Base-by-base conservation (phyloP, 2,797 vertebrate genomes). In the Lacerta agilis region DNA sequence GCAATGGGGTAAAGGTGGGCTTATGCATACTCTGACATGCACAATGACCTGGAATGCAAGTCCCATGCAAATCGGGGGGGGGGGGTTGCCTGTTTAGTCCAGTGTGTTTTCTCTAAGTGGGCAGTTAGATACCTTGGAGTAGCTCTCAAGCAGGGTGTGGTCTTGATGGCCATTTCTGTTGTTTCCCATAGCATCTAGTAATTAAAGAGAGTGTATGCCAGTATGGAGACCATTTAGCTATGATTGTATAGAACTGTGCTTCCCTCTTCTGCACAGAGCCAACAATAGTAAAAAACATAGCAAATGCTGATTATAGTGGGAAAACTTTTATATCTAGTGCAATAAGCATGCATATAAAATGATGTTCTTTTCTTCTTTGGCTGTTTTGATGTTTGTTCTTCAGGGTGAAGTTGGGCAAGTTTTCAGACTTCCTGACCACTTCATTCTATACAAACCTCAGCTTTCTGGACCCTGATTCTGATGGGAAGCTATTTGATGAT, bases 371-470 rank as follows among this genome's bases (percentile, higher is more conserved):
- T 55, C 3, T 64, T 4, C 79, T 80, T 85, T 82, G 1, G 8
- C 1, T 1, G 0, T 3, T 10, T 82, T 79, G 49, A 67, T 78
- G 67, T 89, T 92, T 89, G 4, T 93, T 85, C 55, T 55, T 79
- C 76, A 99, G 99, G 94, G 98, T 99, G 88, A 98, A 99, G 96
- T 96, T 98, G 94, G 98, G 98, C 66, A 97, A 97, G 83, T 97
- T 99, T 5, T 97, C 98, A 33, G 98, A 98, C 89, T 98, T 99
- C 93, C 98, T 99, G 90, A 99, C 97, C 77, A 99, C 99, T 3
- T 99, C 99, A 8, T 99, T 98, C 94, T 98, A 98, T 95, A 99
- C 99, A 0, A 95, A 97, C 55, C 98, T 99, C 95, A 99, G 98
- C 93, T 99, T 99, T 94, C 94, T 99, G 96, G 99, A 99, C 86